Base-by-base conservation (phyloP, 2,797 vertebrate species). In the Coregonus suidteri region DNA sequence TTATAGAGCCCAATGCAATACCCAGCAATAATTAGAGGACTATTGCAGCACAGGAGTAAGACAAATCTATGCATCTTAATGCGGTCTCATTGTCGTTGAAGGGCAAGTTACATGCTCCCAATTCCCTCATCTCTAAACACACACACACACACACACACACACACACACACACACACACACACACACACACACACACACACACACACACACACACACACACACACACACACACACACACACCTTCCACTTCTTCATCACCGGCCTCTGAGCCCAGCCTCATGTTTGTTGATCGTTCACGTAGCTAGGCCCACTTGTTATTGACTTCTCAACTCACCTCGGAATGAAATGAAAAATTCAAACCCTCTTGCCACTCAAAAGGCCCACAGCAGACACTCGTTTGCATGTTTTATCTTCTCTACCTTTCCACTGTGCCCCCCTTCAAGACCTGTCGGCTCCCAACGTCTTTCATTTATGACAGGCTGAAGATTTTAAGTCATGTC, bases 381-480 rank as follows among this genome's bases (percentile, higher is more conserved):
- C 6, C 37, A 71, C 1, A 9, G n/a, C 47, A 65, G 75, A 71
- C 79, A 6, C 66, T 11, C 25, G 41, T 66, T 71, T 75, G 56
- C 2, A n/a, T 72, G 13, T 68, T 53, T 79, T 59, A 75, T 71
- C 51, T 75, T 79, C 70, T 77, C 13, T 75, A 14, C 72, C 74
- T 75, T 73, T 70, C 56, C 7, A 4, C 1, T 20, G 37, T 3
- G 77, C 79, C 56, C 13, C 6, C 25, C 80, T 64, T 47, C 11
- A 20, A 75, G 18, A 76, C 72, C 0, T 0, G 64, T 75, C 75
- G 59, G 76, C 30, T 76, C 18, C 20, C 54, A 18, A 54, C 4
- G 0, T 4, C 59, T 71, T 81, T 77, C 7, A 80, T 79, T 82
- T 73, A 79, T 53, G 53, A 81, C 66, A 16, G 72, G 59, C 69